phyloP scores from a whole-genome alignment of 2,113 vertebrate genomes.

The Ginglymostoma cirratum region DNA sequence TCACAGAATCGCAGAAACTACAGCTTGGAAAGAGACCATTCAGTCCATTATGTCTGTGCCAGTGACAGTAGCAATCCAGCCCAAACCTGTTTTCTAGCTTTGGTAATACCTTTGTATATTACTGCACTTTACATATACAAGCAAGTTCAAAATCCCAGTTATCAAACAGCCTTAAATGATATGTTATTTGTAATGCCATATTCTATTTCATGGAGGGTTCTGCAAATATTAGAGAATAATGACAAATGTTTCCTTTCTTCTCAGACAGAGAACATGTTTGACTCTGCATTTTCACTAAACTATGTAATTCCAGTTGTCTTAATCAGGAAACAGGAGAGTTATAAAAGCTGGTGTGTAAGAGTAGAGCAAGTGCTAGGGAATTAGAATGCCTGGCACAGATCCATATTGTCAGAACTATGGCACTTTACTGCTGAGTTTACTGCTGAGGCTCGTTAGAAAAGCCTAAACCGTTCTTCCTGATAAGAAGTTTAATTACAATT shows the following conservation, averaged over 20 bases:
- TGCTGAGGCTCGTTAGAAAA: not conserved
- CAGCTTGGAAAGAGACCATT: no score
- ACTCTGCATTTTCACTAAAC: not conserved
- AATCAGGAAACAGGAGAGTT: conserved; percentile 3
- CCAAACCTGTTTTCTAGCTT: no score
- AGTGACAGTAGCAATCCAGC: no score
- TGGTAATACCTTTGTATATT: no score
- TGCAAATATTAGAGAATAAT: not conserved
- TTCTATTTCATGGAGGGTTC: not conserved
- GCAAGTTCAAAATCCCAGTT: not conserved
- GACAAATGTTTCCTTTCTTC: not conserved
- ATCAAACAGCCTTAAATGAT: not conserved
- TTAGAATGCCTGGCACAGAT: not conserved
- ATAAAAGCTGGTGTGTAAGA: not conserved
- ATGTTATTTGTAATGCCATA: not conserved
- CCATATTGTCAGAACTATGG: not conserved
- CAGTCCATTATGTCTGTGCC: no score
- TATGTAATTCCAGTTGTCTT: not conserved
- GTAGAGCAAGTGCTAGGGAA: not conserved
- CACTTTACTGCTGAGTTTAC: conserved; percentile 3
- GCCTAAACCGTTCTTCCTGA: not conserved
- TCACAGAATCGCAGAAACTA: no score
- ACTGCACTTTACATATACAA: no score
- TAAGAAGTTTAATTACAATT: not conserved
- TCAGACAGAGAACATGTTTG: not conserved